Base-by-base conservation (phyloP, 2,888 invertebrate species). In the Torymus auratus region DNA sequence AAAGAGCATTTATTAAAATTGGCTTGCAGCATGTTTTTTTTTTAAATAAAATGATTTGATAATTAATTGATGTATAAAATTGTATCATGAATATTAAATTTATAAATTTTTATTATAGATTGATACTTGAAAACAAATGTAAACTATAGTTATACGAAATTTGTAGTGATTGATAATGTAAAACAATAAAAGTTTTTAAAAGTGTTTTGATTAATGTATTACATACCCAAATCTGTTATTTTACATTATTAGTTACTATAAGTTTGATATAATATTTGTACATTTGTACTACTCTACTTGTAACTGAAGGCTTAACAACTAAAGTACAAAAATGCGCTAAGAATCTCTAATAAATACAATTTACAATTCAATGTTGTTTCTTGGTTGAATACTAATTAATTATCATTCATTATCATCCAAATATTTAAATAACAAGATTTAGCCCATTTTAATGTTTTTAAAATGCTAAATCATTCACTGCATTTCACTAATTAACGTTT, bases 231-330 rank as follows among this genome's bases (percentile, higher is more conserved):
- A 69, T 55, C 64, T 62, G 64, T 77, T 73, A 73, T 73, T 73
- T 78, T 62, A 65, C 62, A 67, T 78, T 78, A 72, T 72, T 72
- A 62, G 23, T 79, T 79, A 50, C 41, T 78, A 23, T 15, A 55
- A 52, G 5, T 20, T 20, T 65, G 15, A 74, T 67, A 50, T 28
- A 64, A 28, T 70, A 70, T 12, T 41, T 7, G 7, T 41, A 41
- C 41, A 41, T 41, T 41, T 41, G 41, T 41, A 41, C 41, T 41
- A 41, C 41, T 41, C 2, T 41, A 41, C 41, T 7, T 41, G 41
- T 41, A 41, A 41, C 41, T 41, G 41, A 4, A 5, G 41, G 41
- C 41, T 41, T 41, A 41, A 10, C 41, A 41, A 41, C 41, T 41
- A 41, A 41, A 41, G 41, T 41, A 41, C 41, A 41, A 41, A 41